Evolutionary conservation across 2,113 vertebrate genomes (phyloP).

Genomic region (Sula dactylatra): DNA sequence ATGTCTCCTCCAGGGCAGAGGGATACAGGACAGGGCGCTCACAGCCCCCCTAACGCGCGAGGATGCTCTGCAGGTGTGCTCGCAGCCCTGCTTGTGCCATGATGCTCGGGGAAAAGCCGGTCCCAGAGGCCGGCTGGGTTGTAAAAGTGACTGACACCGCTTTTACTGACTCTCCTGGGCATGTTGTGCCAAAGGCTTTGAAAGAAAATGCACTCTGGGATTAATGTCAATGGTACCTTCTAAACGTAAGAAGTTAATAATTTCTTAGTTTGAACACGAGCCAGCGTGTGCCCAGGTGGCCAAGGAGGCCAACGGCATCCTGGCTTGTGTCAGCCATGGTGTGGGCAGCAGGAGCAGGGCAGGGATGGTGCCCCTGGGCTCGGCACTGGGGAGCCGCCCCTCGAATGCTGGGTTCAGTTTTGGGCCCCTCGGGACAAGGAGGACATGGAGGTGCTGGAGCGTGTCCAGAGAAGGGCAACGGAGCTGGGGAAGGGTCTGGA

Average conservation of each 20-base stretch:
- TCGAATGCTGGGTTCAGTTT: too few species aligned
- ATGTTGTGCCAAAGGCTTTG: neutral
- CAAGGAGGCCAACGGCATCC: too few species aligned
- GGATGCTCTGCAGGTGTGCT: neutral
- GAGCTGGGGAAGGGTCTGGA: too few species aligned
- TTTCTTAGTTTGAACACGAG: neutral
- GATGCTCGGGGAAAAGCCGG: accelerated
- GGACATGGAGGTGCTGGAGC: too few species aligned
- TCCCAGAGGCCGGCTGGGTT: accelerated
- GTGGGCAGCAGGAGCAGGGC: too few species aligned
- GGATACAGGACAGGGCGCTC: neutral
- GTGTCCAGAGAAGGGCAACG: too few species aligned
- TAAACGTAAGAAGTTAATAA: neutral
- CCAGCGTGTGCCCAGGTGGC: too few species aligned
- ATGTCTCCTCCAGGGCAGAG: neutral
- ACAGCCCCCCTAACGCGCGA: accelerated
- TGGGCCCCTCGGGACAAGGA: too few species aligned
- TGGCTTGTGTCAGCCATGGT: too few species aligned
- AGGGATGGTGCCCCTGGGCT: too few species aligned
- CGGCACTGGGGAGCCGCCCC: too few species aligned
- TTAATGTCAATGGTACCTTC: neutral
- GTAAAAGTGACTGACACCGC: neutral
- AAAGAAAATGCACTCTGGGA: neutral
- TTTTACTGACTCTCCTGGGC: neutral
- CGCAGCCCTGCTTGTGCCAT: neutral